A percentile compares a stretch with the other conserved stretches of the same genome.
phyloP scores from a whole-genome alignment of 2,113 vertebrate species.

The Phyllostomus discolor region DNA sequence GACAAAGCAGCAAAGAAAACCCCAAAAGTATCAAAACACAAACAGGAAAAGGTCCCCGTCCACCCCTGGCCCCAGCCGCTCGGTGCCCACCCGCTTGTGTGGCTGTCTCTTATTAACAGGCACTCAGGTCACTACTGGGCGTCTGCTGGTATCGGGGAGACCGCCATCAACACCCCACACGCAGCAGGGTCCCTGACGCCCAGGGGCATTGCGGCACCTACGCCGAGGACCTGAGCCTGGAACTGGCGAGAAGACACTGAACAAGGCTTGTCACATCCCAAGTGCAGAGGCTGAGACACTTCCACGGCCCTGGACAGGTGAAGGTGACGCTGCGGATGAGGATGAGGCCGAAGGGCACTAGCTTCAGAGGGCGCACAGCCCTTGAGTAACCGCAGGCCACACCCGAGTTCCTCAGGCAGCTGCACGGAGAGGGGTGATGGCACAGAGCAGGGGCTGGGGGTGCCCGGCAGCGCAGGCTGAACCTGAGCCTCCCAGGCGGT shows the following conservation, averaged over 20 bases:
- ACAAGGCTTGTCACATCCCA: background rate
- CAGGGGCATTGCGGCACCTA: background rate
- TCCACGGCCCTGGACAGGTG: background rate
- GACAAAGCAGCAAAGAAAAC: background rate
- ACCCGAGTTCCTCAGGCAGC: background rate
- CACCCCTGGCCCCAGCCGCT: background rate
- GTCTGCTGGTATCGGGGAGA: background rate
- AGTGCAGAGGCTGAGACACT: background rate
- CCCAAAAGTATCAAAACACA: background rate
- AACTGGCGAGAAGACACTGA: rapidly evolving
- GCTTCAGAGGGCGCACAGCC: background rate
- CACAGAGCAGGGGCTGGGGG: background rate
- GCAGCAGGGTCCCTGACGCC: background rate
- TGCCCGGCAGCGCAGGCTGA: background rate
- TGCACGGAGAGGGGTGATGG: background rate
- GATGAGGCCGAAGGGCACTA: background rate
- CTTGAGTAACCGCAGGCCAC: background rate
- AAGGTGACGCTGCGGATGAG: rapidly evolving
- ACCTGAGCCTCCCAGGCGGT: background rate
- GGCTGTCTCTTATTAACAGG: background rate
- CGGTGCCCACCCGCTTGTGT: rapidly evolving
- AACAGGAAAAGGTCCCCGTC: background rate
- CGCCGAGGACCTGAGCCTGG: background rate
- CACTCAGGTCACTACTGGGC: background rate
- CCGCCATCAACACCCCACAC: background rate